Conservation (phyloP, 2,797 vertebrate species). For the Valencia hispanica region DNA sequence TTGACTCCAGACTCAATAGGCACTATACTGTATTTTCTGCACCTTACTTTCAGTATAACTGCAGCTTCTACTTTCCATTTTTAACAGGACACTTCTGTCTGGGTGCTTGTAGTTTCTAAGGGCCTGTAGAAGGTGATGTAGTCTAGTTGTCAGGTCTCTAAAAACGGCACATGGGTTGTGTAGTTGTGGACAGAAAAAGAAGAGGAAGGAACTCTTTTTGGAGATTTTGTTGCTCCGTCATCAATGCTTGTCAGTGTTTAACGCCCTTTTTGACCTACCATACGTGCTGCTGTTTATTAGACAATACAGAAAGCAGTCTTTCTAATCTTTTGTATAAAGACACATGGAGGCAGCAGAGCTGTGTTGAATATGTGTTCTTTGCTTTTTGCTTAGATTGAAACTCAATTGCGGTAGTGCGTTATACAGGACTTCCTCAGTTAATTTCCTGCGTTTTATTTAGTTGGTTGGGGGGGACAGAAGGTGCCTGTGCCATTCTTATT, state of each 20-base stretch:
- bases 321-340: slow-evolving; percentile 21
- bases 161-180: slow-evolving; percentile 31
- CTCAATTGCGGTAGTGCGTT: too few relatives aligned
- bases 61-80: slow-evolving; percentile 39
- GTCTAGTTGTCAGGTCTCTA: slow-evolving; percentile 34
- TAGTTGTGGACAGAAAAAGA: slow-evolving; percentile 12
- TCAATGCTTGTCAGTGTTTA: slow-evolving; percentile 26
- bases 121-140: slow-evolving; percentile 30
- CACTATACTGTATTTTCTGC: slow-evolving; percentile 26
- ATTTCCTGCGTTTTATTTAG: neutral
- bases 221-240: slow-evolving; percentile 38
- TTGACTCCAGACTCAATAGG: slow-evolving; percentile 17
- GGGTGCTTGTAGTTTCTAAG: slow-evolving; percentile 16
- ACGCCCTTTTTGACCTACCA: slow-evolving; percentile 14
- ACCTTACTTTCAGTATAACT: slow-evolving; percentile 35
- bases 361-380: neutral
- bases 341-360: too few relatives aligned
- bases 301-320: slow-evolving; percentile 13
- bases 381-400: too few relatives aligned
- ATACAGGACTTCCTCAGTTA: neutral
- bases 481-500: too few relatives aligned
- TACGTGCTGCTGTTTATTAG: slow-evolving; percentile 28
- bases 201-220: slow-evolving; percentile 38
- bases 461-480: too few relatives aligned
- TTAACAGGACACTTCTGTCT: slow-evolving; percentile 26